These are phyloP conservation scores for Pseudachorutes palmiensis DNA, from an alignment of 1,140 invertebrate genomes.

Conservation along the genomic window DNA sequence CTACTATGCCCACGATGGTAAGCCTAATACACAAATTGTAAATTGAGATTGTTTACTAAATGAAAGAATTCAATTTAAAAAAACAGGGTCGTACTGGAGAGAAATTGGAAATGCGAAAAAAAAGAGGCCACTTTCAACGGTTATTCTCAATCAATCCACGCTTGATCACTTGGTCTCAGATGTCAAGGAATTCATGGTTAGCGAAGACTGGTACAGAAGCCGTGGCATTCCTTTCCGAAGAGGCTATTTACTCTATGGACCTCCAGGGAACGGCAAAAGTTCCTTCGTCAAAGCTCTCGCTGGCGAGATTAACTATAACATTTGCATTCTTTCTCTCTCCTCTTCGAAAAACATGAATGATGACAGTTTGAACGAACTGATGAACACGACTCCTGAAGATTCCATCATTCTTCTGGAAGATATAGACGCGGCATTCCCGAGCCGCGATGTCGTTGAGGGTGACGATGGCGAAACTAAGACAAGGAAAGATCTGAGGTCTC, in stretches of 20 bases:
- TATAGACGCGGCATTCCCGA: slow-evolving; percentile 9
- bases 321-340: slow-evolving; percentile 28
- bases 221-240: slow-evolving; percentile 23
- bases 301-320: slow-evolving; percentile 21
- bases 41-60: no score
- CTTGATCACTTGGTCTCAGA: slow-evolving; percentile 9
- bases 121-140: slow-evolving; percentile 5
- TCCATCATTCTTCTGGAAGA: slow-evolving; percentile 30
- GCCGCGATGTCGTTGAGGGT: background rate
- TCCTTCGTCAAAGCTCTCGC: slow-evolving; percentile 22
- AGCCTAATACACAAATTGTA: no score
- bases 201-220: slow-evolving; percentile 18
- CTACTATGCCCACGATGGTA: slow-evolving; percentile 8
- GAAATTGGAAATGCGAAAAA: background rate
- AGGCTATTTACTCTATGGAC: slow-evolving; percentile 23
- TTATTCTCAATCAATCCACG: slow-evolving; percentile 13
- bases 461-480: slow-evolving; percentile 2
- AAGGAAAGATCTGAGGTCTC: background rate
- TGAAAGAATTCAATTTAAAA: no score
- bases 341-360: slow-evolving; percentile 21
- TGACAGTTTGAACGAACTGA: slow-evolving; percentile 25
- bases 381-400: slow-evolving; percentile 30
- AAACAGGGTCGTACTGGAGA: slow-evolving; percentile 21
- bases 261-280: slow-evolving; percentile 20
- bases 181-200: slow-evolving; percentile 20